Evolutionary conservation across 2,888 invertebrate species (phyloP), one percentile per base, ranked within the genome.

Genomic region (Heteropelma amictum): DNA sequence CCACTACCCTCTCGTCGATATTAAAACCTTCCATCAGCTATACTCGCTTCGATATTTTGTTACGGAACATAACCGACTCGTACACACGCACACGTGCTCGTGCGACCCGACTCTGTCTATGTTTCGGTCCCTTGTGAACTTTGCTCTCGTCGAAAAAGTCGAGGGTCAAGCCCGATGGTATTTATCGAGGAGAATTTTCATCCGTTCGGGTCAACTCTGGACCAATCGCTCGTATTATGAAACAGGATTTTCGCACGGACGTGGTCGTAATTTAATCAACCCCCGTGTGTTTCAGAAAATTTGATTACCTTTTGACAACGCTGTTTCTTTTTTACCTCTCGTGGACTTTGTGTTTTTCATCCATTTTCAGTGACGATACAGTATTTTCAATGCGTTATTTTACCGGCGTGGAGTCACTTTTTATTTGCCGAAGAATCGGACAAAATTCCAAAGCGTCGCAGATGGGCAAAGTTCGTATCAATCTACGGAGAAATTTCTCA

Each of bases 381-480:
- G n/a, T 38, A 8, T 19, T 45, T 19, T 21, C 12, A 12, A 12
- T 1, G 38, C 12, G n/a, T 47, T 3, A 47, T 47, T 42, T 42
- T 19, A 19, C 23, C n/a, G n/a, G n/a, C n/a, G n/a, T n/a, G n/a
- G n/a, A n/a, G n/a, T n/a, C n/a, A n/a, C n/a, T n/a, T n/a, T n/a
- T n/a, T n/a, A n/a, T n/a, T n/a, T n/a, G n/a, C n/a, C n/a, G n/a
- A n/a, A n/a, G n/a, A n/a, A n/a, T n/a, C n/a, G n/a, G n/a, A n/a
- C n/a, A 65, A 47, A 40, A 28, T 35, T 63, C 40, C 17, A 51
- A 38, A 51, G 81, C 79, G 81, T 83, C 84, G 84, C 78, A 79
- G 83, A 83, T 84, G 82, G 83, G 83, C 78, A 81, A 83, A 83
- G 83, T 82, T 81, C 82, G 84, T 83, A 84, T 84, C 82, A 79